phyloP scores from a whole-genome alignment of 2,113 vertebrate genomes.

The Phasianus colchicus region DNA sequence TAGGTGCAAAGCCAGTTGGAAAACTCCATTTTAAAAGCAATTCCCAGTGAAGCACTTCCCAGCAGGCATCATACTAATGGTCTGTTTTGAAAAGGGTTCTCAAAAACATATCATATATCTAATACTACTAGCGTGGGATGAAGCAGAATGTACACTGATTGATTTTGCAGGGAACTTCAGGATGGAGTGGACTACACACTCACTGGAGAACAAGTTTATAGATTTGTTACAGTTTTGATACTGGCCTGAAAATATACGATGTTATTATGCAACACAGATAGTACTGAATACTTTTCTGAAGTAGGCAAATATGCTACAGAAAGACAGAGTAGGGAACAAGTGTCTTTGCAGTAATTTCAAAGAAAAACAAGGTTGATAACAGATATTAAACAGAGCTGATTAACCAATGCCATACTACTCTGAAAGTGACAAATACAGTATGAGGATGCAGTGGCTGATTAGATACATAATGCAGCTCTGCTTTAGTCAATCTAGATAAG shows the following conservation, averaged over 20 bases:
- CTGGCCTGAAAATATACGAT: background rate
- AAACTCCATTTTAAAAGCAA: slow-evolving; percentile 5
- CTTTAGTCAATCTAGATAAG: background rate
- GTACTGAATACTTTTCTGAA: background rate
- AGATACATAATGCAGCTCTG: background rate
- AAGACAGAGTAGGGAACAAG: background rate
- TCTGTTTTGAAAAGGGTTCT: background rate
- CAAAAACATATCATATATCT: background rate
- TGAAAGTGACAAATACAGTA: background rate
- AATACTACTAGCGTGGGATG: background rate
- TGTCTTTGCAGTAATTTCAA: background rate
- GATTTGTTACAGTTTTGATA: background rate
- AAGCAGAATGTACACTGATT: background rate
- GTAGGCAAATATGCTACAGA: background rate
- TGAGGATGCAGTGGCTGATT: background rate
- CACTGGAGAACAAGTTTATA: background rate
- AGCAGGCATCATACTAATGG: background rate
- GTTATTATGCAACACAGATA: background rate
- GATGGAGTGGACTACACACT: background rate
- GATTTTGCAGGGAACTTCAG: background rate
- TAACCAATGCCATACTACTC: background rate
- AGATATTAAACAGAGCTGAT: background rate
- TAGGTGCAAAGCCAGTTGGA: background rate
- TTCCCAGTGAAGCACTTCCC: background rate
- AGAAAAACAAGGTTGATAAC: background rate